phyloP scores from a whole-genome alignment of 2,797 vertebrate species.

The Apogon talboti region DNA sequence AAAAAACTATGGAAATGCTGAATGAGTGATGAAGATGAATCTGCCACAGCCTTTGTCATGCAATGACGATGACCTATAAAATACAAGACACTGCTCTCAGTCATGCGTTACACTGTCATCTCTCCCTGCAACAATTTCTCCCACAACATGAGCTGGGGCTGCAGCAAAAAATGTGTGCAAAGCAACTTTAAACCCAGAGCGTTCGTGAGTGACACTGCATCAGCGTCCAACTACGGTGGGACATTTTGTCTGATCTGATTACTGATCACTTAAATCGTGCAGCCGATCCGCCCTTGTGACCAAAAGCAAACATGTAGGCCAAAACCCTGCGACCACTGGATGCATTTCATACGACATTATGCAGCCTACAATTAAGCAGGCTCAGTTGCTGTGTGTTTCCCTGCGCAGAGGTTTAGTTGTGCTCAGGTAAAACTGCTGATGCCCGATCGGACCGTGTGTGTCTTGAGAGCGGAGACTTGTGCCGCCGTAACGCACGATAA shows the following conservation, averaged over 20 bases:
- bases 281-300: slow-evolving; percentile 64
- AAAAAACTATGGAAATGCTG: slow-evolving; percentile 91
- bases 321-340: slow-evolving; percentile 59
- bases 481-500: slow-evolving; percentile 34
- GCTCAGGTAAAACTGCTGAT: slow-evolving; percentile 86
- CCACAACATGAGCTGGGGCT: slow-evolving; percentile 28
- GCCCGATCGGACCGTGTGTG: slow-evolving; percentile 63
- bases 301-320: slow-evolving; percentile 62
- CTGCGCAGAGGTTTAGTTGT: slow-evolving; percentile 57
- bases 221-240: slow-evolving; percentile 61
- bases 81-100: slow-evolving; percentile 92
- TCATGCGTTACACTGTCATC: slow-evolving; percentile 73
- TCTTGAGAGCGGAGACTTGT: slow-evolving; percentile 46
- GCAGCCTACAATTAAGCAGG: slow-evolving; percentile 31
- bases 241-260: slow-evolving; percentile 73
- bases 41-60: slow-evolving; percentile 94
- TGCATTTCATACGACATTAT: slow-evolving; percentile 35
- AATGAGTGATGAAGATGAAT: slow-evolving; percentile 90
- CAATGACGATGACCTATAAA: slow-evolving; percentile 98
- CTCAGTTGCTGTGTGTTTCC: slow-evolving; percentile 38
- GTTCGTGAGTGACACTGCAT: slow-evolving; percentile 32
- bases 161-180: slow-evolving; percentile 38
- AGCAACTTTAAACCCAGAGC: slow-evolving; percentile 55
- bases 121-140: slow-evolving; percentile 43
- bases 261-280: slow-evolving; percentile 54